Evolutionary conservation across 2,113 vertebrate genomes (phyloP), one percentile per base, ranked within the genome.

Genomic region (Antennarius striatus): DNA sequence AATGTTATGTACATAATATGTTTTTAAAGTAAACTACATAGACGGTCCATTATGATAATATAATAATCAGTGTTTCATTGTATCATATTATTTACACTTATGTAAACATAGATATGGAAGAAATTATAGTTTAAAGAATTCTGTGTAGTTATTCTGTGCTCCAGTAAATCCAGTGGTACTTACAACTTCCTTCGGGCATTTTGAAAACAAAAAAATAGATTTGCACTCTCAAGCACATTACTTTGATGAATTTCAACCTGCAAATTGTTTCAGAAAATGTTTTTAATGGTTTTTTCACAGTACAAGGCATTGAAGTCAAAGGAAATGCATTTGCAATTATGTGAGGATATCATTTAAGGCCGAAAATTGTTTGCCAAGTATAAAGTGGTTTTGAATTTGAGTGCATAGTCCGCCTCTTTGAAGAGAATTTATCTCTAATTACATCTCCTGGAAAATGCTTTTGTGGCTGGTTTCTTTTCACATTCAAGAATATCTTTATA

Each of bases 81-180:
- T 4, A 49, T 65, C 61, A 80, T 22, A 22, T 22, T 22, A 22
- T 22, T 22, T 22, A 22, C 22, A 22, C 22, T 22, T 22, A 22
- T 22, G 22, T 22, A 22, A 22, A 22, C 22, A 65, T 63, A 51
- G 39, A 71, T 71, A 65, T 65, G 68, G 58, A 22, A 29, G 30
- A 47, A 58, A 12, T 58, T 52, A 61, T 45, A 22, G 11, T 65
- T 61, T 65, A n/a, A 52, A 57, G 46, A 48, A 29, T 39, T 67
- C 47, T 45, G 56, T 67, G 58, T 55, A 51, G 55, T 68, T 57
- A 57, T 62, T 56, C 29, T 72, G 80, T 74, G 76, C 65, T 39
- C 50, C 50, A 58, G 16, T 83, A 58, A 30, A 68, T 62, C 55
- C 62, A 56, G 45, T 59, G 54, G 22, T 22, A 22, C 75, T 75